Evolutionary conservation across 2,113 vertebrate species (phyloP), one percentile per base, ranked within the genome.

Genomic region (Galeopterus variegatus): DNA sequence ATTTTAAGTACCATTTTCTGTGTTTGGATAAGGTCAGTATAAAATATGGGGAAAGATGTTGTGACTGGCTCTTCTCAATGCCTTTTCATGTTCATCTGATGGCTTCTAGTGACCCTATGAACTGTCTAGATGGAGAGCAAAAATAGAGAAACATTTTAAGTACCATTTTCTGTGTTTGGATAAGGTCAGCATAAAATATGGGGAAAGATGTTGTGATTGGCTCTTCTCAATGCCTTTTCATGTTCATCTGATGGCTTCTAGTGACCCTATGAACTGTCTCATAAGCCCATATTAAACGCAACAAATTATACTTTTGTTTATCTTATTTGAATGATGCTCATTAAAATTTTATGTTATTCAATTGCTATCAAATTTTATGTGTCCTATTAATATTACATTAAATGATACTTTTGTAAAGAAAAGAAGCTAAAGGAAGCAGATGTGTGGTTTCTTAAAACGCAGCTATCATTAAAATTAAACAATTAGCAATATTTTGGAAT

Each of bases 281-380:
- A 81, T n/a, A 75, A 67, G 28, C n/a, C 95, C 56, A 77, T 94
- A 88, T 88, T 83, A 92, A 95, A 96, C 83, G 6, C 26, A 73
- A 94, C 58, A 95, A 87, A 95, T 93, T 96, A 87, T 62, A 64
- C 15, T 80, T 95, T 41, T 91, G 17, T 75, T 90, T 94, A 69
- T 70, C 89, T 72, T 91, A 50, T 77, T 90, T 94, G 70, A 92
- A 54, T 93, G 8, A 67, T 60, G 17, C 9, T 91, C 19, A 75
- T 89, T 96, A 97, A 94, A 64, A 79, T 87, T 96, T 94, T 89
- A 88, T 70, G 10, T 50, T 83, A 12, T 73, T 69, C 7, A 85
- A 52, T 67, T 86, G 64, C 69, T 64, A 50, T 92, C 64, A 88
- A 64, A 90, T 92, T 90, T 90, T 93, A 93, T 94, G 31, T 80